A percentile compares a stretch with the other conserved stretches of the same genome.
phyloP scores from a whole-genome alignment of 2,113 vertebrate species.

The Conger conger region DNA sequence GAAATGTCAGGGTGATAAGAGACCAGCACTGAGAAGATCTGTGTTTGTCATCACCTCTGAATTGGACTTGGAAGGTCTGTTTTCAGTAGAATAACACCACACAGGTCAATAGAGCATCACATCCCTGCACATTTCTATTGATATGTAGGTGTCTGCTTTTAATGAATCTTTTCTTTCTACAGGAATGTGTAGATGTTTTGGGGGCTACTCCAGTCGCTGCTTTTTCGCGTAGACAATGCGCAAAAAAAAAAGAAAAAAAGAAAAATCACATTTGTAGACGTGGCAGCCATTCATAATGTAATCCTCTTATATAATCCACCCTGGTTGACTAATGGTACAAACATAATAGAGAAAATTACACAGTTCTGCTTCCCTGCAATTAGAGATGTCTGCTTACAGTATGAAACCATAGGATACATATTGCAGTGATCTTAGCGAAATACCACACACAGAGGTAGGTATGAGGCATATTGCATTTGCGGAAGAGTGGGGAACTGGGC shows the following conservation, averaged over 20 bases:
- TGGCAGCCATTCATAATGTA: background rate
- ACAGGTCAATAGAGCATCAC: background rate
- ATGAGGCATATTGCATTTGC: slow-evolving; percentile 8
- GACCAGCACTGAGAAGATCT: background rate
- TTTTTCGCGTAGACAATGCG: too few relatives aligned
- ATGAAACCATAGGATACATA: background rate
- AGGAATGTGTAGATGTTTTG: background rate
- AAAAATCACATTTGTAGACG: background rate
- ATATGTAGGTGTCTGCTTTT: background rate
- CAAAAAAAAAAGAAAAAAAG: too few relatives aligned
- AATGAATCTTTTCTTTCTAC: background rate
- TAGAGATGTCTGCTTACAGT: too few relatives aligned
- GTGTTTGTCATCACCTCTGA: background rate
- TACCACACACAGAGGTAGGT: background rate
- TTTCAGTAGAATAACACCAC: background rate
- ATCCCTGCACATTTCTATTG: background rate
- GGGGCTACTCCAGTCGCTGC: background rate
- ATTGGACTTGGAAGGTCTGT: background rate
- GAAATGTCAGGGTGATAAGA: slow-evolving; percentile 18
- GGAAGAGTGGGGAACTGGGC: slow-evolving; percentile 3
- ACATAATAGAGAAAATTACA: too few relatives aligned
- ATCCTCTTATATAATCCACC: background rate
- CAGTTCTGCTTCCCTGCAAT: too few relatives aligned
- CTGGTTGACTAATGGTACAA: background rate
- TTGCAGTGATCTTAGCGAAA: background rate